phyloP scores from a whole-genome alignment of 1,140 invertebrate species.

The Prorops nasuta region DNA sequence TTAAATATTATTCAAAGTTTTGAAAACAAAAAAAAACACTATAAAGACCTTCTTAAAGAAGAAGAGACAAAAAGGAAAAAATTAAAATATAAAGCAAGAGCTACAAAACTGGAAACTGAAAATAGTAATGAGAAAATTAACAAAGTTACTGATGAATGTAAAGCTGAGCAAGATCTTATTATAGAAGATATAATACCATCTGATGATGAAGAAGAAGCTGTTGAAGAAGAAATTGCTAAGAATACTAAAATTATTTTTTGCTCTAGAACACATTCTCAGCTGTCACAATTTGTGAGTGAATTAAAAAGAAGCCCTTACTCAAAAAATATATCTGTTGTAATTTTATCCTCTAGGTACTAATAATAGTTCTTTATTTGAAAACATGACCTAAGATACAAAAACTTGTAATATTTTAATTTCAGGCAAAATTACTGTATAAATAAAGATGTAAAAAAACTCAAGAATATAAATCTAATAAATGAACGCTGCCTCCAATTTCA shows the following conservation, averaged over 20 bases:
- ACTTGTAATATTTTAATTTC: slow-evolving; percentile 17
- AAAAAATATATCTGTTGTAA: slow-evolving; percentile 71
- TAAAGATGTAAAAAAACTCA: slow-evolving; percentile 72
- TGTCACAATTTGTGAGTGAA: slow-evolving; percentile 92
- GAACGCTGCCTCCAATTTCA: slow-evolving; percentile 91
- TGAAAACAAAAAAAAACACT: slow-evolving; percentile 58
- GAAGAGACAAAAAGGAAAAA: slow-evolving; percentile 43
- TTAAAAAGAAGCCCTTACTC: slow-evolving; percentile 81
- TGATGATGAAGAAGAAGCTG: slow-evolving; percentile 40
- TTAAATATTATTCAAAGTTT: slow-evolving; percentile 60
- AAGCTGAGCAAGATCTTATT: slow-evolving; percentile 40
- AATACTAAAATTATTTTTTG: slow-evolving; percentile 85
- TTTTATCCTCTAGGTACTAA: slow-evolving; percentile 79
- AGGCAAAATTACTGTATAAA: slow-evolving; percentile 93
- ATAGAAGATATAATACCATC: slow-evolving; percentile 23
- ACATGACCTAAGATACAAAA: slow-evolving; percentile 12
- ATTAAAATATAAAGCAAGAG: slow-evolving; percentile 23
- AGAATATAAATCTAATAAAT: slow-evolving; percentile 83
- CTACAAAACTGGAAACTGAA: slow-evolving; percentile 25
- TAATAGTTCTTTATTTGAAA: slow-evolving; percentile 1
- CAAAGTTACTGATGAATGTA: slow-evolving; percentile 29
- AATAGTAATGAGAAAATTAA: slow-evolving; percentile 41
- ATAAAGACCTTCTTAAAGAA: slow-evolving; percentile 47
- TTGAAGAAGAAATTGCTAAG: slow-evolving; percentile 42
- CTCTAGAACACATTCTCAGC: slow-evolving; percentile 94